phyloP scores from a whole-genome alignment of 1,140 invertebrate species.

The Eumaeus atala region DNA sequence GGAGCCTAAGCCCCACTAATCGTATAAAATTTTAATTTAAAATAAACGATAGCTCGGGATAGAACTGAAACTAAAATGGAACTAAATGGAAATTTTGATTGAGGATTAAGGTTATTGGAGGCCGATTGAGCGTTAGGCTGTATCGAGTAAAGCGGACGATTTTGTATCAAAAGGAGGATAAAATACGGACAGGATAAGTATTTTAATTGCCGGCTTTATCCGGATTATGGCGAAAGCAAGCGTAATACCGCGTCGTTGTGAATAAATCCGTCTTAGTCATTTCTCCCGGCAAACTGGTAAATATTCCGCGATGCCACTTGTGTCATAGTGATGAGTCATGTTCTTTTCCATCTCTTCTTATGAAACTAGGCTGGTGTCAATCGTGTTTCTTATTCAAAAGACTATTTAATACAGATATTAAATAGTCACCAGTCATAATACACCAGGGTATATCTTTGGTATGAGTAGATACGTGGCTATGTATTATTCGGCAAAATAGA shows the following conservation, averaged over 20 bases:
- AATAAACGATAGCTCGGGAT: not conserved
- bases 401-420: too few relatives aligned
- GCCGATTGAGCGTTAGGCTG: not conserved
- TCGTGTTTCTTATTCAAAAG: too few relatives aligned
- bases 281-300: slow-evolving; percentile 21
- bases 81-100: slow-evolving; percentile 14
- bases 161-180: slow-evolving; percentile 17
- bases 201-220: slow-evolving; percentile 52
- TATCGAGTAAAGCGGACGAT: slow-evolving; percentile 4
- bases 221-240: slow-evolving; percentile 36
- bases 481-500: too few relatives aligned
- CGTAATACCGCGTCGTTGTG: slow-evolving; percentile 38
- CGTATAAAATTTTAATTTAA: not conserved
- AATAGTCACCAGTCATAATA: too few relatives aligned
- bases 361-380: too few relatives aligned
- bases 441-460: too few relatives aligned
- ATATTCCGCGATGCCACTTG: slow-evolving; percentile 1
- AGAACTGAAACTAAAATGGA: slow-evolving; percentile 5
- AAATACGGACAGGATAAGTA: slow-evolving; percentile 46
- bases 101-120: slow-evolving; percentile 6
- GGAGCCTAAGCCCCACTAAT: too few relatives aligned
- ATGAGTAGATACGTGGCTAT: too few relatives aligned
- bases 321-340: slow-evolving; percentile 6
- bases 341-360: not conserved
- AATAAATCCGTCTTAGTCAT: slow-evolving; percentile 38